Evolutionary conservation across 2,113 vertebrate species (phyloP), one percentile per base, ranked within the genome.

Genomic region (Kryptolebias marmoratus): DNA sequence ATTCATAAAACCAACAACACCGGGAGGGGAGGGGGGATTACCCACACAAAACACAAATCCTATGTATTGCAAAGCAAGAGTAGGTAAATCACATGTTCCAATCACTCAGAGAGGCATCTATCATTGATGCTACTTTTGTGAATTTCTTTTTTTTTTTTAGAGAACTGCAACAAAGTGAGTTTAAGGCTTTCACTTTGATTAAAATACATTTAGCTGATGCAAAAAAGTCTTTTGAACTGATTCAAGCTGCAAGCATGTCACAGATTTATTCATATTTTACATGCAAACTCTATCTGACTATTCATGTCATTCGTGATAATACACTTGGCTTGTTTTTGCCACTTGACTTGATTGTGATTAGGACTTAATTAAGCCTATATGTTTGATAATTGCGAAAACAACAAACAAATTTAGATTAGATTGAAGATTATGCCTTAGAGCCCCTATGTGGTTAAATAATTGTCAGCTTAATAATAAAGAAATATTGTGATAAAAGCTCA

Each of bases 1-100:
- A 91, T 91, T 91, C 87, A 91, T 91, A 79, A 87, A 86, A 89
- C 75, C 74, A 90, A 86, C 87, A 91, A 78, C 76, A 85, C 79
- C 63, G 42, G 68, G 67, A 71, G 74, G 76, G 42, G 70, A 60
- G 71, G 59, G 62, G n/a, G 71, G 53, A 5, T 9, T 44, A 73
- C 85, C 79, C 66, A 59, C 54, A 4, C 64, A 73, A 76, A 88
- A 86, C 54, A 72, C 67, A 71, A 80, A 83, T 73, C 66, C 59
- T 77, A 81, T 84, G 81, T 83, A 87, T 76, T 16, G 28, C 63
- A 79, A 64, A 80, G 83, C 69, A 65, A 80, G 59, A 65, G 68
- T 55, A 60, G 72, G 70, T 42, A 61, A 58, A 49, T 75, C 55
- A 32, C 57, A 47, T 27, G 65, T 54, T 52, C n/a, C 10, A 1